Conservation (phyloP, 30 jellyfish, hydroid and myxozoan species). For the Cassiopea xamachana region DNA sequence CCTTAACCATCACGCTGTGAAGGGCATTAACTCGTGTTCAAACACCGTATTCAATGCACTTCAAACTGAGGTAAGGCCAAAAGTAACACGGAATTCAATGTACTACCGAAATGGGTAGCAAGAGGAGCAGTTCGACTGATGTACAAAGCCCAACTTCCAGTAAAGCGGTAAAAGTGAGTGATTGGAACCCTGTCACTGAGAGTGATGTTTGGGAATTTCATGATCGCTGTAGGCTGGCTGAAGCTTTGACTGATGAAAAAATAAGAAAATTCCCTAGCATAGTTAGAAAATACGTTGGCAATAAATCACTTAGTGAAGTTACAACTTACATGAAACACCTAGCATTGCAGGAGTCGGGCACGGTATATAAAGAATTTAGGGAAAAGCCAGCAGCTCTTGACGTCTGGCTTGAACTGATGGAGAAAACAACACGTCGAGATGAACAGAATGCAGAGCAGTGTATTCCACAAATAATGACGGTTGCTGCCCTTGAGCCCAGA, state of each 20-base stretch:
- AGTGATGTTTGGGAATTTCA: conserved; percentile 41
- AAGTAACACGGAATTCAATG: background rate
- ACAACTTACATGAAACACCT: conserved; percentile 41
- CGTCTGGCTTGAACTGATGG: conserved; percentile 80
- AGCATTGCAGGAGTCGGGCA: conserved; percentile 59
- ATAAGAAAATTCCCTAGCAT: conserved; percentile 2
- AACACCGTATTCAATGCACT: background rate
- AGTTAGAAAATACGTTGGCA: conserved; percentile 28
- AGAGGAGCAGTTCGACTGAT: background rate
- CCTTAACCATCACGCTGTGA: background rate
- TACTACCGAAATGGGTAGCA: conserved; percentile 1
- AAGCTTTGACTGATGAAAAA: conserved; percentile 37
- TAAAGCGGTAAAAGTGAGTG: background rate
- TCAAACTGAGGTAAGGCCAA: background rate
- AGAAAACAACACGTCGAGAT: conserved; percentile 14
- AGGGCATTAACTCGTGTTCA: background rate
- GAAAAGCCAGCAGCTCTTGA: conserved; percentile 71
- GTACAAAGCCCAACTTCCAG: background rate
- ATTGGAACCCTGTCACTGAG: background rate
- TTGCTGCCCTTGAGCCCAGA: conserved; percentile 79
- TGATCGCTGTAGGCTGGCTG: conserved; percentile 59
- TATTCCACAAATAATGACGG: conserved; percentile 87
- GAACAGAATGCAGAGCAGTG: conserved; percentile 74
- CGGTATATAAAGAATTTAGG: conserved; percentile 54
- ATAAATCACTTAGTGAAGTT: conserved; percentile 49